Evolutionary conservation across 2,888 invertebrate genomes (phyloP), one percentile per base, ranked within the genome.

Genomic region (Steinernema hermaphroditum): DNA sequence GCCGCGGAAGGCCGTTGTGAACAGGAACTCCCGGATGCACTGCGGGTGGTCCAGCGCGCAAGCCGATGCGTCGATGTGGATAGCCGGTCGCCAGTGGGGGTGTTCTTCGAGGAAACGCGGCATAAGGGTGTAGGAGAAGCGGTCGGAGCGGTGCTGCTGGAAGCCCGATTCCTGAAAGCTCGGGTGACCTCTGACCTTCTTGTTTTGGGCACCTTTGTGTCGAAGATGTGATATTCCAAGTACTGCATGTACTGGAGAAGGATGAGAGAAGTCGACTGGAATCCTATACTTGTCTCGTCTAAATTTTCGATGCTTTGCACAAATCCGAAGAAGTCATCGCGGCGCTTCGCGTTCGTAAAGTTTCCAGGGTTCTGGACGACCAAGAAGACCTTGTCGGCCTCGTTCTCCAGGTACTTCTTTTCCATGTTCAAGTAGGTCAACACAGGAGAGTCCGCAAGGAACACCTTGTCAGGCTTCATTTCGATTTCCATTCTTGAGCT

Each of bases 391-490:
- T 54, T 54, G 22, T 54, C 54, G 6, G 54, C 54, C 27, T 54
- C 54, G 27, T 54, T 54, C 6, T 54, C 6, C 54, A 54, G 16
- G 24, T 54, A 54, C 16, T 54, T 27, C 54, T 22, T 27, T 16
- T 54, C 54, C 54, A 54, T 27, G 27, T 54, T 12, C 2, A 54
- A 27, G 27, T 24, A 54, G 6, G 9, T 54, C 2, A 54, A 16
- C 6, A 54, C 54, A 27, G 54, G 54, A 54, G 54, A 54, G 24
- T 54, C 54, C 6, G 27, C 2, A 27, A 54, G 54, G 54, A 54
- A 54, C 9, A 54, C 54, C 27, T 54, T 54, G 54, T 54, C 54
- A 8, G 54, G 54, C 54, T 54, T 54, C 54, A 54, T 54, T 24
- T 54, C 54, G 27, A 54, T 24, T 54, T 54, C 24, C 54, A 54